A percentile compares a stretch with the other conserved stretches of the same genome.
Evolutionary conservation across 2,888 invertebrate genomes (phyloP).

Genomic region (Limnephilus rhombicus): DNA sequence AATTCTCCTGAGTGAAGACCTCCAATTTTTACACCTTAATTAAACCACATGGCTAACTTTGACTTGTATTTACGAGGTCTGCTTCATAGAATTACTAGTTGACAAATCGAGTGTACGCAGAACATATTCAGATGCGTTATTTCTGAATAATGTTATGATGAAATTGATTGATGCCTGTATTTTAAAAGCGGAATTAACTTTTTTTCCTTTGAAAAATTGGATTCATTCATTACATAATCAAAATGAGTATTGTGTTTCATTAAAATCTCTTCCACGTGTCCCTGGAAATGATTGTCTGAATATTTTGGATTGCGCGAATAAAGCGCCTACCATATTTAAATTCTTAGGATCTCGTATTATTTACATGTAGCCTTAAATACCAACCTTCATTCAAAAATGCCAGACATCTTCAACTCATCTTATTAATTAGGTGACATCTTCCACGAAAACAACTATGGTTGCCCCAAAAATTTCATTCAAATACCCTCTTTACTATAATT

Average conservation of each 20-base stretch:
- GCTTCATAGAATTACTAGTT: too few species aligned
- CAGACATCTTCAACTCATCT: background rate
- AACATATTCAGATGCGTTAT: too few species aligned
- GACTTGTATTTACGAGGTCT: too few species aligned
- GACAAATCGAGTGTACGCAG: too few species aligned
- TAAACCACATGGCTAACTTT: too few species aligned
- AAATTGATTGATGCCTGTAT: too few species aligned
- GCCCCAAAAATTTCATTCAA: background rate
- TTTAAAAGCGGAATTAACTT: too few species aligned
- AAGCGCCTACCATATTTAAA: background rate
- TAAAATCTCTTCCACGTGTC: background rate
- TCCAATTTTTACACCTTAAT: too few species aligned
- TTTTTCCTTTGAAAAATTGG: too few species aligned
- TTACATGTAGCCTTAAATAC: background rate
- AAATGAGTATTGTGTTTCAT: background rate
- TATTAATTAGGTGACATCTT: background rate
- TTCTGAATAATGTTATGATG: too few species aligned
- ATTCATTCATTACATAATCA: too few species aligned
- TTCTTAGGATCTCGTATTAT: background rate
- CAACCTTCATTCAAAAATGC: background rate
- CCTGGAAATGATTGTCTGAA: background rate
- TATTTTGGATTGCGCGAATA: background rate
- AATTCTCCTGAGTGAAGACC: too few species aligned
- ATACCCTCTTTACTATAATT: background rate
- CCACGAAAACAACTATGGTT: background rate